These are phyloP conservation scores for Acrobasis suavella DNA, from an alignment of 2,888 invertebrate genomes.

Conservation along the genomic window DNA sequence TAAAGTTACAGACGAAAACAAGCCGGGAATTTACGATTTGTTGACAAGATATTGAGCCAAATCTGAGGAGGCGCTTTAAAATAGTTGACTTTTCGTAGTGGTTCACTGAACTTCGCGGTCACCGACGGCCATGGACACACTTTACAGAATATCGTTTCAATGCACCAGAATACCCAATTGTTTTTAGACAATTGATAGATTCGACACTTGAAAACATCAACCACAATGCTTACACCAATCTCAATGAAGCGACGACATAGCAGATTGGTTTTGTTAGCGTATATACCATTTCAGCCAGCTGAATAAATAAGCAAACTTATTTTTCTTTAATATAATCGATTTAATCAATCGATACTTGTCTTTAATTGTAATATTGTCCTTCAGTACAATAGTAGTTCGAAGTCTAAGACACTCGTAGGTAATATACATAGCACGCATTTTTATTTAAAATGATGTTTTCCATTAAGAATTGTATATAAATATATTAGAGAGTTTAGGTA, in stretches of 20 bases:
- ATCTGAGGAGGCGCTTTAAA: slow-evolving; percentile 37
- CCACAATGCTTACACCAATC: neutral
- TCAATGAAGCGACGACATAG: slow-evolving; percentile 6
- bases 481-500: no score
- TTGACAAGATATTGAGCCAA: slow-evolving; percentile 34
- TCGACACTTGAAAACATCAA: neutral
- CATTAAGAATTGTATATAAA: no score
- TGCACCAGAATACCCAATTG: slow-evolving; percentile 29
- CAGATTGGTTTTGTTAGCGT: neutral
- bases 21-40: slow-evolving; percentile 25
- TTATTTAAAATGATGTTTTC: no score
- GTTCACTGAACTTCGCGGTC: slow-evolving; percentile 64
- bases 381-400: neutral
- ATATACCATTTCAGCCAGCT: slow-evolving; percentile 8
- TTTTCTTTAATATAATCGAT: slow-evolving; percentile 9
- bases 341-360: neutral
- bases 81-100: slow-evolving; percentile 46
- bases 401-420: neutral
- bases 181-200: slow-evolving; percentile 15
- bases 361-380: neutral
- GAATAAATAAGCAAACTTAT: slow-evolving; percentile 2
- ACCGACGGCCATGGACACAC: slow-evolving; percentile 45
- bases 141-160: slow-evolving; percentile 44
- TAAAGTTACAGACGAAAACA: neutral
- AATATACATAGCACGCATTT: neutral